These are phyloP conservation scores for Hippocampus abdominalis DNA, from an alignment of 2,113 vertebrate species.

Conservation along the genomic window DNA sequence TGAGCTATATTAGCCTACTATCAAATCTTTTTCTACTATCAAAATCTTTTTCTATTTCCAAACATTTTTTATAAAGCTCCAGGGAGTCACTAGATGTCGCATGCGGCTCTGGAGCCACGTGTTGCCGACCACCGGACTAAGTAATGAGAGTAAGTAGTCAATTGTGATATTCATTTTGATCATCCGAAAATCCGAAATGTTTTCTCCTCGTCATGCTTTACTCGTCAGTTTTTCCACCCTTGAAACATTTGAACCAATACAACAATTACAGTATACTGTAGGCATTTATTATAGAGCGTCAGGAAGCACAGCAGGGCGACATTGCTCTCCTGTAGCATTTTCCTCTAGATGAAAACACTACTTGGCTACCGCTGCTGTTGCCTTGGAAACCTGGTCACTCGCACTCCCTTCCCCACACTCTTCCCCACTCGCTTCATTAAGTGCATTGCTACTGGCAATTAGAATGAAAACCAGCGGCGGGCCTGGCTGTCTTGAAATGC, in stretches of 20 bases:
- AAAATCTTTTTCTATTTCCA: too few relatives aligned
- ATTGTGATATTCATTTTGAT: too few relatives aligned
- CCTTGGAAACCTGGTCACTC: conserved; percentile 76
- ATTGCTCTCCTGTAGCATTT: conserved; percentile 65
- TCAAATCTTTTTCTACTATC: too few relatives aligned
- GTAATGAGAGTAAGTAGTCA: too few relatives aligned
- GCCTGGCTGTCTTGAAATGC: conserved; percentile 72
- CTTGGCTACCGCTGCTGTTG: conserved; percentile 70
- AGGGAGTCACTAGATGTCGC: too few relatives aligned
- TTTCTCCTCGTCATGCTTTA: conserved; percentile 31
- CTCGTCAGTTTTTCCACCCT: conserved; percentile 17
- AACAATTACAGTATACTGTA: conserved; percentile 49
- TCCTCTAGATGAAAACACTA: conserved; percentile 73
- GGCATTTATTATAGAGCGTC: conserved; percentile 55
- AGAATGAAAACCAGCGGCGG: conserved; percentile 74
- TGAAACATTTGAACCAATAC: conserved; percentile 36
- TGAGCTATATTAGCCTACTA: too few relatives aligned
- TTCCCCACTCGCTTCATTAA: conserved; percentile 75
- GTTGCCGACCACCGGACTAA: too few relatives aligned
- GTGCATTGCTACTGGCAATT: conserved; percentile 75
- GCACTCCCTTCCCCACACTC: conserved; percentile 70
- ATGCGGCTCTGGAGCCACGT: too few relatives aligned
- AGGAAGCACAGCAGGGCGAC: conserved; percentile 61
- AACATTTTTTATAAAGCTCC: too few relatives aligned
- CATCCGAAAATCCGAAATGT: too few relatives aligned